These are phyloP conservation scores for Margarornis squamiger DNA, from an alignment of 2,797 vertebrate genomes.

Conservation along the genomic window DNA sequence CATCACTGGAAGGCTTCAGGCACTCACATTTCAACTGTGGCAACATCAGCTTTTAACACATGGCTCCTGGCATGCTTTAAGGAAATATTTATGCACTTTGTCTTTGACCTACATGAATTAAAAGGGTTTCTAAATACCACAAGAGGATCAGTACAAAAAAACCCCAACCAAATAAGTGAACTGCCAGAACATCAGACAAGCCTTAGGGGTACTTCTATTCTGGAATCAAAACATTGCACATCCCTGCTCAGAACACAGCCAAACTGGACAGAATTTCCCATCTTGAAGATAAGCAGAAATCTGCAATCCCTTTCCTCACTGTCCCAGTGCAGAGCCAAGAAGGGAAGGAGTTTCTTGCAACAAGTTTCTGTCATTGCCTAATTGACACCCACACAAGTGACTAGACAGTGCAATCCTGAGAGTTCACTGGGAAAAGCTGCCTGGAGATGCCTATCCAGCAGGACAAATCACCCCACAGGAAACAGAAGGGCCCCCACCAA, in stretches of 20 bases:
- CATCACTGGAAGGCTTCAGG: not conserved
- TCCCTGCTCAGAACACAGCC: rapidly evolving
- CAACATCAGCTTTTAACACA: not conserved
- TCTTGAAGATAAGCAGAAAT: not conserved
- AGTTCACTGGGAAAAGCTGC: not conserved
- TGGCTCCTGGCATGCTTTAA: not conserved
- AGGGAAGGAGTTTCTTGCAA: not conserved
- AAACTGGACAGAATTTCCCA: not conserved
- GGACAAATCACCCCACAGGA: not conserved
- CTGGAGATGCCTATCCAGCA: not conserved
- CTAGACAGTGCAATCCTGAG: not conserved
- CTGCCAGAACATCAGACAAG: not conserved
- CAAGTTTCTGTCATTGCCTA: not conserved
- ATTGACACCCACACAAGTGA: not conserved
- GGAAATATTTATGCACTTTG: not conserved
- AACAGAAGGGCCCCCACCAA: not conserved
- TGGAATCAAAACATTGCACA: not conserved
- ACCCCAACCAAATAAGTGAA: not conserved
- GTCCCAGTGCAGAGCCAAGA: not conserved
- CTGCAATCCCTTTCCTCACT: not conserved
- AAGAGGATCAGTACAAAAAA: not conserved
- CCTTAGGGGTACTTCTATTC: not conserved
- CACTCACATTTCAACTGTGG: not conserved
- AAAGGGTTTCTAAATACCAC: not conserved
- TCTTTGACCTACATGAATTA: not conserved